A percentile compares a stretch with the other conserved stretches of the same genome.
Conservation (phyloP, 2,113 vertebrate genomes). For the Hydrochoerus hydrochaeris region DNA sequence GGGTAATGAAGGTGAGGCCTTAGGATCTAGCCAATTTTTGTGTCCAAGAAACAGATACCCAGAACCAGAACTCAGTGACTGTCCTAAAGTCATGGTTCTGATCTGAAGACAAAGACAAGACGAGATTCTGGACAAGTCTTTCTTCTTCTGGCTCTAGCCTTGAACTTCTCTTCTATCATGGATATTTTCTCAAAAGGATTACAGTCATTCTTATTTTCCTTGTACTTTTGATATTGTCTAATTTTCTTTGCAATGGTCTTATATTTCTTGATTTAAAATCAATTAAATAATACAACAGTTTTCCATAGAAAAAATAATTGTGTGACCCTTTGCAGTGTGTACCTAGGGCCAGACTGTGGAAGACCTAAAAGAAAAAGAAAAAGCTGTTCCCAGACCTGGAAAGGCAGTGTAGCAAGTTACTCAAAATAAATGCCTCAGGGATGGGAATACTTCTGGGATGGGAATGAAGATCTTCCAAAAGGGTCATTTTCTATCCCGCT, state of each 20-base stretch:
- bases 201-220: slow-evolving; percentile 46
- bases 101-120: slow-evolving; percentile 42
- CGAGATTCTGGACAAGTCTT: slow-evolving; percentile 33
- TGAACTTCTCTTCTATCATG: slow-evolving; percentile 41
- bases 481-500: not conserved
- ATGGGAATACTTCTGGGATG: not conserved
- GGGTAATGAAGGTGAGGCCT: slow-evolving; percentile 12
- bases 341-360: not conserved
- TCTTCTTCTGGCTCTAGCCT: slow-evolving; percentile 48
- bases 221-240: slow-evolving; percentile 7
- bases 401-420: not conserved
- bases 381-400: not conserved
- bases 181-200: not conserved
- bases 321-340: not conserved
- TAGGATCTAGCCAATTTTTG: slow-evolving; percentile 23
- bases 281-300: not conserved
- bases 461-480: not conserved
- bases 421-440: not conserved
- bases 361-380: not conserved
- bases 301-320: slow-evolving; percentile 43
- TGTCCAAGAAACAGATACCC: slow-evolving; percentile 72
- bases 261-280: slow-evolving; percentile 40
- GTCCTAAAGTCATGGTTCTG: slow-evolving; percentile 10
- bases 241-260: not conserved
- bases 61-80: slow-evolving; percentile 48